Percentiles rank a stretch among this genome's conserved stretches.
Evolutionary conservation across 2,888 invertebrate genomes (phyloP).

Genomic region (Caenorhabditis sinica): DNA sequence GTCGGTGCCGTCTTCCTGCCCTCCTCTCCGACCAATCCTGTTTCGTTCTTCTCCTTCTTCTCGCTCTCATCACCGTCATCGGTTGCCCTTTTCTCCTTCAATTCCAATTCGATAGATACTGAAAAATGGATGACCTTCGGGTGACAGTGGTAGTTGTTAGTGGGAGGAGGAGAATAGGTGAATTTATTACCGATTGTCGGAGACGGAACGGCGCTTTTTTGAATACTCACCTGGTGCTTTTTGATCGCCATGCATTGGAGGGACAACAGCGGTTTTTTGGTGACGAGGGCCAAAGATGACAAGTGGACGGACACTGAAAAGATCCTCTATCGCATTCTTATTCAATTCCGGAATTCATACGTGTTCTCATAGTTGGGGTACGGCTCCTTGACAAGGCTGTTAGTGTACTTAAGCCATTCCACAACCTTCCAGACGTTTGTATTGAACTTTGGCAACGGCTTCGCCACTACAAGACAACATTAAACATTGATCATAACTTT

Average conservation of each 20-base stretch:
- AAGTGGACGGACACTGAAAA: too few species aligned
- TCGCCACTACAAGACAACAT: conserved; percentile 23
- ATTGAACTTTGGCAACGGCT: conserved; percentile 23
- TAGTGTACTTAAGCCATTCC: conserved; percentile 24
- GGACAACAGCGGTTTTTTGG: too few species aligned
- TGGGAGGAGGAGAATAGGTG: neutral
- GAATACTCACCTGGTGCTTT: neutral
- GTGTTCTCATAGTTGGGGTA: neutral
- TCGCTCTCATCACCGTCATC: conserved; percentile 11
- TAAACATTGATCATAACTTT: neutral
- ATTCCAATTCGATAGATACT: conserved; percentile 15
- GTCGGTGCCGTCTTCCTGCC: too few species aligned
- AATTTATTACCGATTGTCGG: conserved; percentile 53
- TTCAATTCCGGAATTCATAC: neutral
- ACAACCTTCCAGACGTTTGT: conserved; percentile 20
- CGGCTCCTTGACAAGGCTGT: neutral
- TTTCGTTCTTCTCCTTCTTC: conserved; percentile 7
- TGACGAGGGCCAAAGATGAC: too few species aligned
- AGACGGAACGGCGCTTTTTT: conserved; percentile 25
- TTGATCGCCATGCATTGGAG: conserved; percentile 17
- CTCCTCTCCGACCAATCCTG: neutral
- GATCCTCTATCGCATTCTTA: too few species aligned
- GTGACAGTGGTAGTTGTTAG: conserved; percentile 9
- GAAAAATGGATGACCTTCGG: conserved; percentile 54
- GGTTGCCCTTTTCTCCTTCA: conserved; percentile 9